These are phyloP conservation scores for Nycteola revayana DNA, from an alignment of 2,888 invertebrate genomes.

Conservation along the genomic window DNA sequence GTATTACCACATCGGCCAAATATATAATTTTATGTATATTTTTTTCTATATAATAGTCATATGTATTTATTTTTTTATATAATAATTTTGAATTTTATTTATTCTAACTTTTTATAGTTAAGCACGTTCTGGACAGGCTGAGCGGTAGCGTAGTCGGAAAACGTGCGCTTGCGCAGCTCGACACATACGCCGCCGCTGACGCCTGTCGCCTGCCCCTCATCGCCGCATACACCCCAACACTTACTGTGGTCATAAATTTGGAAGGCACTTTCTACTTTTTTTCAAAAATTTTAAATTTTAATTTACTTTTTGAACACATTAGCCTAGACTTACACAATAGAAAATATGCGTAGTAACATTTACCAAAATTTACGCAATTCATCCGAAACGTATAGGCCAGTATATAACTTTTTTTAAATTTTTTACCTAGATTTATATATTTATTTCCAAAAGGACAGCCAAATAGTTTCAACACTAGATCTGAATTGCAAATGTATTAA, in stretches of 20 bases:
- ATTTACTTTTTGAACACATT: constrained; percentile 87
- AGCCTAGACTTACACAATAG: constrained; percentile 85
- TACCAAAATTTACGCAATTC: constrained; percentile 80
- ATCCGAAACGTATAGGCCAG: constrained; percentile 77
- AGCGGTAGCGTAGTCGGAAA: background rate
- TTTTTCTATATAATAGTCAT: constrained; percentile 80
- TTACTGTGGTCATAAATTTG: constrained; percentile 84
- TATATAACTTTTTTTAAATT: constrained; percentile 64
- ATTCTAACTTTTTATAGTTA: constrained; percentile 75
- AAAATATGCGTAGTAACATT: constrained; percentile 82
- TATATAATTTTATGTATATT: constrained; percentile 79
- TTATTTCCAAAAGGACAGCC: constrained; percentile 80
- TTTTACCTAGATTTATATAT: constrained; percentile 69
- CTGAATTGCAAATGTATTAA: constrained; percentile 70
- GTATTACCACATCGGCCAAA: constrained; percentile 85
- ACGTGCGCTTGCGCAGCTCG: background rate
- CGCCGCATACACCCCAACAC: constrained; percentile 83
- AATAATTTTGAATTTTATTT: constrained; percentile 82
- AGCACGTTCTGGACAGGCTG: constrained; percentile 59
- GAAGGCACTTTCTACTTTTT: constrained; percentile 91
- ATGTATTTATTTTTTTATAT: constrained; percentile 79
- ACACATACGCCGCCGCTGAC: constrained; percentile 43
- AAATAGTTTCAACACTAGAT: constrained; percentile 76
- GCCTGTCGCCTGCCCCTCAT: constrained; percentile 51
- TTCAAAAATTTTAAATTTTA: constrained; percentile 79